Percentiles rank a stretch among this genome's conserved stretches.
Conservation (phyloP, 37 sponge, comb jelly and placozoan genomes). For the Aplysina aerophoba region DNA sequence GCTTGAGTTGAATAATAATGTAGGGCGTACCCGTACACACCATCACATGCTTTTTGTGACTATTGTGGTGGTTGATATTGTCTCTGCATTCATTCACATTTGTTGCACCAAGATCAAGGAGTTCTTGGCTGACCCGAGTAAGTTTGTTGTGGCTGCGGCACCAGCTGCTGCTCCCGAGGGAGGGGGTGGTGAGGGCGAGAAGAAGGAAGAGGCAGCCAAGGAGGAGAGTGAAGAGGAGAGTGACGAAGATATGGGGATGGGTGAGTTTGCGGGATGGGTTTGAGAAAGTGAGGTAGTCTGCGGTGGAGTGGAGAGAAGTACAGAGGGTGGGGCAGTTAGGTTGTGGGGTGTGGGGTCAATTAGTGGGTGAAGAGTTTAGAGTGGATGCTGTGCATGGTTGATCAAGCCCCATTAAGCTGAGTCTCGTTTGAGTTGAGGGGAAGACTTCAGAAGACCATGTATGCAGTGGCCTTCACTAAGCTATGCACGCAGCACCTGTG, state of each 20-base stretch:
- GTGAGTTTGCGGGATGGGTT: conserved; percentile 45
- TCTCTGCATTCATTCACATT: background rate
- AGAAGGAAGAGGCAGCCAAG: conserved; percentile 54
- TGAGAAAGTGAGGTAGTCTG: background rate
- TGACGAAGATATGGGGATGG: conserved; percentile 93
- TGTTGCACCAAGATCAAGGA: conserved; percentile 72
- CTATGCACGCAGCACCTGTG: too few species aligned
- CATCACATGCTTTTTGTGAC: background rate
- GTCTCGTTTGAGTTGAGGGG: too few species aligned
- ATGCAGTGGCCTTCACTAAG: too few species aligned
- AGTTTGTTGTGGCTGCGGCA: conserved; percentile 70
- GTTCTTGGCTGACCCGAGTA: conserved; percentile 87
- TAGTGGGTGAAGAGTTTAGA: too few species aligned
- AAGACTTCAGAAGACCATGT: too few species aligned
- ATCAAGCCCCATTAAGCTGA: too few species aligned
- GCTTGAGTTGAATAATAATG: too few species aligned
- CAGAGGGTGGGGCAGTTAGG: too few species aligned
- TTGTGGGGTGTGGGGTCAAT: too few species aligned
- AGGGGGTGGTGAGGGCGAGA: conserved; percentile 43
- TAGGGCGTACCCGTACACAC: too few species aligned
- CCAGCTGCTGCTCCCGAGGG: conserved; percentile 38
- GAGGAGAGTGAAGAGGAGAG: conserved; percentile 61
- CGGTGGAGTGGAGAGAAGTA: background rate
- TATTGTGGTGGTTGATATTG: conserved; percentile 1
- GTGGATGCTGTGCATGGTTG: too few species aligned